Conservation (phyloP, 35 echinoderm and acorn worm genomes). For the Anneissia japonica region DNA sequence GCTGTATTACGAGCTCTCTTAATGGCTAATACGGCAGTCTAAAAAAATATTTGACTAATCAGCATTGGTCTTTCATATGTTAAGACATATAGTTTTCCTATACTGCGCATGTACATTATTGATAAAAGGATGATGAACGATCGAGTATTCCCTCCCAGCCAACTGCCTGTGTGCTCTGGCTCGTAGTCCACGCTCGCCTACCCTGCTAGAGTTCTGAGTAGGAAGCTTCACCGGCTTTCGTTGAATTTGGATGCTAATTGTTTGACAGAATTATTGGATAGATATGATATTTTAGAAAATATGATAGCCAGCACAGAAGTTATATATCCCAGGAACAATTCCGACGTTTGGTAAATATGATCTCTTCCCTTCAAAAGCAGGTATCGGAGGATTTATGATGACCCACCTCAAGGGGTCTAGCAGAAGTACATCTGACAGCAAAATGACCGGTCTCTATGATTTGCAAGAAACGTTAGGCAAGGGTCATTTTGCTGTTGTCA, state of each 20-base stretch:
- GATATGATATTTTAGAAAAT: not conserved
- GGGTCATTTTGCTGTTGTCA: constrained; percentile 99
- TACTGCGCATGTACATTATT: not conserved
- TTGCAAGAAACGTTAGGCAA: constrained; percentile 85
- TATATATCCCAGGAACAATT: not conserved
- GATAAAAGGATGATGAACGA: too few relatives aligned
- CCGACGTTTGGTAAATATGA: not conserved
- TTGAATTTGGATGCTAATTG: not conserved
- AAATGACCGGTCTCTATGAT: constrained; percentile 95
- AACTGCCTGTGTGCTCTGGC: not conserved
- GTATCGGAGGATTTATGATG: not conserved
- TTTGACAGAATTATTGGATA: not conserved
- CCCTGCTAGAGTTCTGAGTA: not conserved
- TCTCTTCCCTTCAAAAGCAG: not conserved
- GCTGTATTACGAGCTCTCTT: not conserved
- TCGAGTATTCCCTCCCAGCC: too few relatives aligned
- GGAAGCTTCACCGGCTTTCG: not conserved
- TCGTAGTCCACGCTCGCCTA: not conserved
- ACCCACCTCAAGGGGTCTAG: not conserved
- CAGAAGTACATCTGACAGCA: constrained; percentile 38
- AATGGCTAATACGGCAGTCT: not conserved
- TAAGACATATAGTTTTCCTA: too few relatives aligned
- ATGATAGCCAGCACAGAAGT: not conserved
- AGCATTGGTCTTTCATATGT: not conserved
- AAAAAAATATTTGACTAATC: not conserved